A percentile compares a stretch with the other conserved stretches of the same genome.
These are phyloP conservation scores for Grammomys surdaster DNA, from an alignment of 2,113 vertebrate species.

Conservation along the genomic window DNA sequence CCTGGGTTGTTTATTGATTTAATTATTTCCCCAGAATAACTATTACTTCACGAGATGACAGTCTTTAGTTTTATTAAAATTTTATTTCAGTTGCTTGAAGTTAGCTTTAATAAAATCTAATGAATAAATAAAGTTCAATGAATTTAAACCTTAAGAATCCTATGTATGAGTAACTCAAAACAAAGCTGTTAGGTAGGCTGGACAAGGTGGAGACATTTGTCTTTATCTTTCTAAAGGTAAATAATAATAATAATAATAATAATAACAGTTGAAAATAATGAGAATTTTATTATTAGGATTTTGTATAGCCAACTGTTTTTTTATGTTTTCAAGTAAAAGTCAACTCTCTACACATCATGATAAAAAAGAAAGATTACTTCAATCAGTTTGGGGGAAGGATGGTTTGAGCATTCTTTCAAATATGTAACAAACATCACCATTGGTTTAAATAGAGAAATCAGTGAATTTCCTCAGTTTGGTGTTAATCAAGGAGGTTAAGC, in stretches of 20 bases:
- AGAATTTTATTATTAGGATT: neutral
- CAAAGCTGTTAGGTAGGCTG: neutral
- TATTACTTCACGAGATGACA: neutral
- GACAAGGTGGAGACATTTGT: neutral
- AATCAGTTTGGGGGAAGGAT: neutral
- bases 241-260: neutral
- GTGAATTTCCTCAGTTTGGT: neutral
- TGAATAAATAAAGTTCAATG: neutral
- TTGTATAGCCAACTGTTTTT: neutral
- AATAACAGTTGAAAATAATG: neutral
- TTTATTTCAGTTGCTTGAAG: neutral
- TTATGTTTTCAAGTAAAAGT: neutral
- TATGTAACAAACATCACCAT: neutral
- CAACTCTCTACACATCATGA: neutral
- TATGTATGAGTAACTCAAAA: neutral
- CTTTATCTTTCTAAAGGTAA: neutral
- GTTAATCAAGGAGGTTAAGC: neutral
- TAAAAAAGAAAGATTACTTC: neutral
- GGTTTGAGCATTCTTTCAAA: neutral
- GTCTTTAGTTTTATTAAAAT: neutral
- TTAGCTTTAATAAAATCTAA: constrained; percentile 26
- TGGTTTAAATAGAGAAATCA: neutral
- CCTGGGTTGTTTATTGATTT: neutral
- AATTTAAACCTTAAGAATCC: neutral
- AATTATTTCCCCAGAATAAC: neutral